Evolutionary conservation across 2,888 invertebrate genomes (phyloP).

Genomic region (Aquatica leii): DNA sequence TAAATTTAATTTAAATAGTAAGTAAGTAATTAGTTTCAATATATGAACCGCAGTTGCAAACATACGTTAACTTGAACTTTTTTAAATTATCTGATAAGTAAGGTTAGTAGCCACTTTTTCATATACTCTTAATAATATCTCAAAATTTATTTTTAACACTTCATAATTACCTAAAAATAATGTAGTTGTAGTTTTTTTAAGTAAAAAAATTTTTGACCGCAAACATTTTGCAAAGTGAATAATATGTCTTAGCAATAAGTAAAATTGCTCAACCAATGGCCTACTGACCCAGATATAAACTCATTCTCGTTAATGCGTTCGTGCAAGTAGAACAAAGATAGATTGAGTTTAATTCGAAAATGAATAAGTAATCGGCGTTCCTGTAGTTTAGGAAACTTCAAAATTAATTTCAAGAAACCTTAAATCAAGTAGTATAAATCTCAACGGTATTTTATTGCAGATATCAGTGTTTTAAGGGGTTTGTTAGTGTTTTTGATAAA

Average conservation of each 20-base stretch:
- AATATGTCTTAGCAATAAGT: conserved; percentile 37
- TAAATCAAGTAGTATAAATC: conserved; percentile 23
- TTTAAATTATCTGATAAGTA: no score
- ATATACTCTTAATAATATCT: no score
- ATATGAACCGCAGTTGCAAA: no score
- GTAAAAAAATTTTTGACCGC: neutral
- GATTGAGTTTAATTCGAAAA: conserved; percentile 29
- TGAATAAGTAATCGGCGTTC: conserved; percentile 24
- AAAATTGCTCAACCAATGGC: conserved; percentile 43
- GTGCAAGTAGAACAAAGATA: conserved; percentile 22
- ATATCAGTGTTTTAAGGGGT: neutral
- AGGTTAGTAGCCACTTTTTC: no score
- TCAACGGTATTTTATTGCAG: conserved; percentile 7
- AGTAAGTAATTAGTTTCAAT: no score
- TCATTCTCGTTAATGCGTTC: conserved; percentile 30
- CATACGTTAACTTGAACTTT: no score
- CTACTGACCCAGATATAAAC: conserved; percentile 45
- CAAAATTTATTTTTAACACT: no score
- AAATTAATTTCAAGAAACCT: conserved; percentile 16
- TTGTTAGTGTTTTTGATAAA: conserved; percentile 8
- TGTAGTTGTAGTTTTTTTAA: no score
- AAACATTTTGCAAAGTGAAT: conserved; percentile 25
- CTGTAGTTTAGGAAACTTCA: conserved; percentile 13
- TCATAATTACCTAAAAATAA: no score
- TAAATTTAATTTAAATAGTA: no score